Conservation (phyloP, 2,888 invertebrate species). For the Sminthurinus aureus region DNA sequence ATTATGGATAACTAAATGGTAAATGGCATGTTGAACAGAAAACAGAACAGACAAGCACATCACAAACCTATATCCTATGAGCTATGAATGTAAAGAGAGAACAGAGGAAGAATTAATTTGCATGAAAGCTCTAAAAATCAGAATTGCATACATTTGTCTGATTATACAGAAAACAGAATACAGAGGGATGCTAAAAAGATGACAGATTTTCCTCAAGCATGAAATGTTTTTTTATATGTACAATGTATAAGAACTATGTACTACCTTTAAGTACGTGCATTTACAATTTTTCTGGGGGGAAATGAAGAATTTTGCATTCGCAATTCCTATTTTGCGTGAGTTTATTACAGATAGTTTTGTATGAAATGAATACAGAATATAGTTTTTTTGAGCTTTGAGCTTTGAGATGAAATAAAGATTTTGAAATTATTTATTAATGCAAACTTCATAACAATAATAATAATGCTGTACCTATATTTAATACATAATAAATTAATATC, state of each 20-base stretch:
- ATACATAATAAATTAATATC: too few relatives aligned
- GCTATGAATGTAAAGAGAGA: background rate
- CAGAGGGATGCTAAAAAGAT: background rate
- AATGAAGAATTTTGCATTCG: background rate
- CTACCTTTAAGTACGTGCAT: too few relatives aligned
- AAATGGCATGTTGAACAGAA: background rate
- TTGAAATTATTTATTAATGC: slow-evolving; percentile 14
- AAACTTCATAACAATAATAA: background rate
- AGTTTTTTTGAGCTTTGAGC: too few relatives aligned
- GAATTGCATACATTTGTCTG: background rate
- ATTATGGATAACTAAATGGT: background rate
- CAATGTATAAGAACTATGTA: too few relatives aligned
- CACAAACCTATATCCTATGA: too few relatives aligned
- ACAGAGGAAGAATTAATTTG: background rate
- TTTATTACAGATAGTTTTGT: too few relatives aligned
- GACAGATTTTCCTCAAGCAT: slow-evolving; percentile 1
- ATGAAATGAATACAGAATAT: too few relatives aligned
- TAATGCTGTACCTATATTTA: too few relatives aligned
- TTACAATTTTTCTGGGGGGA: background rate
- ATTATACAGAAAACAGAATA: background rate
- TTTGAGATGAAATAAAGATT: background rate
- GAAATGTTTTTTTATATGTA: background rate
- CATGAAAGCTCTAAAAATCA: background rate
- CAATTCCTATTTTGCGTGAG: background rate
- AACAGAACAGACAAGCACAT: background rate